Conservation (phyloP, 2,797 vertebrate genomes). For the Hyperoplus lanceolatus region DNA sequence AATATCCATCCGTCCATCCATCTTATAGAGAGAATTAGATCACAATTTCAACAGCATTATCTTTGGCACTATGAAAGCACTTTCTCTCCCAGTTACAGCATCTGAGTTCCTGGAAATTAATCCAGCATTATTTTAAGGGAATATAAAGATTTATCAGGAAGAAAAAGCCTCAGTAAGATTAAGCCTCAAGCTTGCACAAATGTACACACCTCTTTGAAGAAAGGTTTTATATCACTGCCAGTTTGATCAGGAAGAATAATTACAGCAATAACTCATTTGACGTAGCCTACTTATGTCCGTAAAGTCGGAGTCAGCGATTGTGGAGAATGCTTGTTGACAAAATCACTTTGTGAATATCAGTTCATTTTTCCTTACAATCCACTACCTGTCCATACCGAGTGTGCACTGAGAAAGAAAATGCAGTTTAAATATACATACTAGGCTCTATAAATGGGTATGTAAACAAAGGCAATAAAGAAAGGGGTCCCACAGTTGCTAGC, state of each 20-base stretch:
- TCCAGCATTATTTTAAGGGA: not conserved
- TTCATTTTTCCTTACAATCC: too few species aligned
- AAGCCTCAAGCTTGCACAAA: not conserved
- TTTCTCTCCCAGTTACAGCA: not conserved
- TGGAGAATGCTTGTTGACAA: too few species aligned
- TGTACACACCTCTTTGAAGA: not conserved
- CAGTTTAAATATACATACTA: too few species aligned
- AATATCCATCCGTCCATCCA: conserved; percentile 3
- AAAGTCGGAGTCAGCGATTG: too few species aligned
- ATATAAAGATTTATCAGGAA: not conserved
- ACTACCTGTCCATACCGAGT: too few species aligned
- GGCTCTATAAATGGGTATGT: too few species aligned
- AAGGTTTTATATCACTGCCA: not conserved
- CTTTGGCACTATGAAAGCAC: not conserved
- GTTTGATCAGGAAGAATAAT: not conserved
- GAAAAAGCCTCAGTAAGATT: not conserved
- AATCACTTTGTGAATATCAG: too few species aligned
- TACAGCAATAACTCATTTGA: not conserved
- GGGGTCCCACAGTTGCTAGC: too few species aligned
- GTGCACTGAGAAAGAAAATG: not conserved
- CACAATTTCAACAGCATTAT: not conserved
- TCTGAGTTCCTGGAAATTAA: not conserved
- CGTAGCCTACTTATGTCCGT: not conserved
- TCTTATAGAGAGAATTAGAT: not conserved
- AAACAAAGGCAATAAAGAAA: too few species aligned